Conservation (phyloP, 1,140 invertebrate species). For the Neodiprion pinetum region DNA sequence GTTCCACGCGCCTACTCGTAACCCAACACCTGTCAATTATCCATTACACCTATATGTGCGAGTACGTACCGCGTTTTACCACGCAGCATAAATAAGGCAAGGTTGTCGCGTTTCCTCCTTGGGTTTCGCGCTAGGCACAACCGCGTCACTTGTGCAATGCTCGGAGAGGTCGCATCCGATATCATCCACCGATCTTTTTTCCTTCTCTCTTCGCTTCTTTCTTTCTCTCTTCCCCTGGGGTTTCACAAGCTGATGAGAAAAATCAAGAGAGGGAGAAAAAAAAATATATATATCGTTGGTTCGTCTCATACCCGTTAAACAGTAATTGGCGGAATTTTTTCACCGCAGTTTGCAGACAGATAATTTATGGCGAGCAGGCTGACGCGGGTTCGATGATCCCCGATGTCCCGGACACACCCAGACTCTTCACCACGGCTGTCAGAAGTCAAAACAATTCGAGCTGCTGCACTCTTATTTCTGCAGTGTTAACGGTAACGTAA, state of each 20-base stretch:
- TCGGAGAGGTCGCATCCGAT: too few species aligned
- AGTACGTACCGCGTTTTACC: background rate
- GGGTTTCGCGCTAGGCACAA: background rate
- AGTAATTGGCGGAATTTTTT: too few species aligned
- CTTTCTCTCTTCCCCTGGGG: too few species aligned
- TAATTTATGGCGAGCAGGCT: background rate
- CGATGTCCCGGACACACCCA: background rate
- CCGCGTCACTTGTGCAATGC: background rate
- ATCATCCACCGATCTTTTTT: background rate
- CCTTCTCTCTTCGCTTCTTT: background rate
- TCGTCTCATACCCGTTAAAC: too few species aligned
- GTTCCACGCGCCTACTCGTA: background rate
- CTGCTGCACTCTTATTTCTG: conserved; percentile 25
- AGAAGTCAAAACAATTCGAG: conserved; percentile 22
- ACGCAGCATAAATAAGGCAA: background rate
- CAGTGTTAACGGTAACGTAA: conserved; percentile 33
- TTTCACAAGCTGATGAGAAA: too few species aligned
- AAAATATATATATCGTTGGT: too few species aligned
- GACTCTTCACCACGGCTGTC: background rate
- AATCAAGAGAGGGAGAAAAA: too few species aligned
- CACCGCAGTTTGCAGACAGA: too few species aligned
- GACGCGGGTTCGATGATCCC: background rate
- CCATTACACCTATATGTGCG: conserved; percentile 3
- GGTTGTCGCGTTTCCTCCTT: conserved; percentile 3
- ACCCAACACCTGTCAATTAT: conserved; percentile 5